These are phyloP conservation scores for Aplocera efformata DNA, from an alignment of 2,888 invertebrate species.

Conservation along the genomic window DNA sequence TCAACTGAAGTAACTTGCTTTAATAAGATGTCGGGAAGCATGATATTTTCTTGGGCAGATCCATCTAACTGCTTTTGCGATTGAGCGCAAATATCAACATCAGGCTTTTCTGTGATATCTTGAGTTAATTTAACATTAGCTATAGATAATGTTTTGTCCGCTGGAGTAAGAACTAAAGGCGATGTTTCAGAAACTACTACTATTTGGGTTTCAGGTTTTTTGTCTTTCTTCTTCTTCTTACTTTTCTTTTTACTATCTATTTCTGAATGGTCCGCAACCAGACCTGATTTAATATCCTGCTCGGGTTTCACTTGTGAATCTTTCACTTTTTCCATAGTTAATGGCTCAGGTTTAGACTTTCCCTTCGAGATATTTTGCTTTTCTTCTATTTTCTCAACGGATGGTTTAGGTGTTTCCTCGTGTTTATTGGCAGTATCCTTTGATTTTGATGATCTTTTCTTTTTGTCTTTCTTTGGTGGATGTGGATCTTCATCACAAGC, in stretches of 20 bases:
- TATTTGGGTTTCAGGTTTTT: conserved; percentile 32
- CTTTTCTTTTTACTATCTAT: conserved; percentile 49
- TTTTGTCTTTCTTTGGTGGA: conserved; percentile 56
- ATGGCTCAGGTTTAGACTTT: too few species aligned
- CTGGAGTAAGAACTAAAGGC: conserved; percentile 30
- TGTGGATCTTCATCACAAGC: conserved; percentile 53
- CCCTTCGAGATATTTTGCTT: too few species aligned
- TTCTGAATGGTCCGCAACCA: conserved; percentile 14
- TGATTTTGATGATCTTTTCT: conserved; percentile 52
- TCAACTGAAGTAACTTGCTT: conserved; percentile 27
- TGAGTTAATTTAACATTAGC: conserved; percentile 36
- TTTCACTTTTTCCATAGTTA: background rate
- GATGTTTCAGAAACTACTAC: conserved; percentile 29
- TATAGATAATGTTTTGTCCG: conserved; percentile 26
- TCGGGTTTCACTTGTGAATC: background rate
- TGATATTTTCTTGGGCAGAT: background rate
- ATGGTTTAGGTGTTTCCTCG: conserved; percentile 23
- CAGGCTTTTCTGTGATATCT: conserved; percentile 13
- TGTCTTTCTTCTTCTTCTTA: conserved; percentile 62
- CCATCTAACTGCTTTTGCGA: conserved; percentile 1
- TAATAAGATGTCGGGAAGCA: background rate
- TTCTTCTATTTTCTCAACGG: conserved; percentile 8
- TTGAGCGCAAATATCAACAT: background rate
- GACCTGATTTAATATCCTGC: background rate
- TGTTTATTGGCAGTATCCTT: conserved; percentile 40